Percentiles rank a stretch among this genome's conserved stretches.
Evolutionary conservation across 1,140 invertebrate genomes (phyloP).

Genomic region (Papilio helenus): DNA sequence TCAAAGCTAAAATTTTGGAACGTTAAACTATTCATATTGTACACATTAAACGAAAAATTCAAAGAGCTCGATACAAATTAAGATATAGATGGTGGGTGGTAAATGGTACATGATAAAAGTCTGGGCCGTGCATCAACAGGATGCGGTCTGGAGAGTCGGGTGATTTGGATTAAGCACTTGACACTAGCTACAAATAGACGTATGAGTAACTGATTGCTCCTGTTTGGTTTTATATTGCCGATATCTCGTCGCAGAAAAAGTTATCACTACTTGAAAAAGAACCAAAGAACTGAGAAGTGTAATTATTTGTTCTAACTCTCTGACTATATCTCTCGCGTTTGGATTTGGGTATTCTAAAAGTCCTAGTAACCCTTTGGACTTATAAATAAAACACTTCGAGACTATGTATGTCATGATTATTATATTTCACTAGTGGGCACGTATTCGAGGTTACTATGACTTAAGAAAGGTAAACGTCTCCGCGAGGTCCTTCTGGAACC

Average conservation of each 20-base stretch:
- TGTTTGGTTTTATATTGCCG: background rate
- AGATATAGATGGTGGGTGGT: background rate
- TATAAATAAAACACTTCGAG: background rate
- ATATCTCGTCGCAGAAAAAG: background rate
- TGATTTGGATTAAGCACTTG: constrained; percentile 7
- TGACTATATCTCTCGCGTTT: too few species aligned
- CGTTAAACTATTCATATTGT: too few species aligned
- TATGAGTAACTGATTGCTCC: background rate
- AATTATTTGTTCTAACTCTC: background rate
- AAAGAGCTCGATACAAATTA: background rate
- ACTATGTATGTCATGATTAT: too few species aligned
- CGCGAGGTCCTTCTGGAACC: too few species aligned
- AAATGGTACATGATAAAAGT: background rate
- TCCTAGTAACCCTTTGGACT: background rate
- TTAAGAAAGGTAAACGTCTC: too few species aligned
- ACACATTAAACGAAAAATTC: too few species aligned
- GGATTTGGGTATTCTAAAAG: too few species aligned
- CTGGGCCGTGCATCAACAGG: background rate
- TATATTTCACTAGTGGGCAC: too few species aligned
- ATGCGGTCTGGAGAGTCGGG: background rate
- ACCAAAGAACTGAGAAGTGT: background rate
- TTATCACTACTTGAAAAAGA: background rate
- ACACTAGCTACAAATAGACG: background rate
- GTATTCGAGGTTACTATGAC: too few species aligned
- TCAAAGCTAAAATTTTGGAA: too few species aligned